Evolutionary conservation across 2,113 vertebrate genomes (phyloP).

Genomic region (Caracal caracal): DNA sequence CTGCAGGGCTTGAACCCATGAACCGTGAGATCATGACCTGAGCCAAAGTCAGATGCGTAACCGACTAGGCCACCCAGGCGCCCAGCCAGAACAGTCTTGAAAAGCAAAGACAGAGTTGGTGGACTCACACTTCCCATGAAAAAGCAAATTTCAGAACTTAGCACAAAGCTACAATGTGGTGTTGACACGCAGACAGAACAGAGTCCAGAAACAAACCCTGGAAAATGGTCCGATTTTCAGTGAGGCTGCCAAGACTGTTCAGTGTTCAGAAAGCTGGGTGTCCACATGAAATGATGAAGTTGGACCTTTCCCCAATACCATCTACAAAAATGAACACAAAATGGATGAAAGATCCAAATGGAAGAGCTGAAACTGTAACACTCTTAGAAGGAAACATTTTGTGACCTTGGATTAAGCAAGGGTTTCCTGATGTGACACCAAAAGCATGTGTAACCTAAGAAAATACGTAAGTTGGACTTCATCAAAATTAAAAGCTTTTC

Average conservation of each 20-base stretch:
- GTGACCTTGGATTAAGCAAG: background rate
- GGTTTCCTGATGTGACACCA: background rate
- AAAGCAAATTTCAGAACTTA: too few relatives aligned
- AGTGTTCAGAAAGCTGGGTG: background rate
- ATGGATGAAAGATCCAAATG: background rate
- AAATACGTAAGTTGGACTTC: background rate
- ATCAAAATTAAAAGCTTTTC: background rate
- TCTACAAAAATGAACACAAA: background rate
- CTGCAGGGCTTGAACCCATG: too few relatives aligned
- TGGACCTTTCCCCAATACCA: background rate
- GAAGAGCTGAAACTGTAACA: background rate
- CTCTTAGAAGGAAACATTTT: background rate
- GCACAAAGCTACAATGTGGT: background rate
- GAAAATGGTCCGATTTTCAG: background rate
- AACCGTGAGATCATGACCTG: too few relatives aligned
- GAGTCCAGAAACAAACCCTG: background rate
- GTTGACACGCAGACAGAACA: background rate
- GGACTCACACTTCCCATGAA: background rate
- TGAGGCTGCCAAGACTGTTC: background rate
- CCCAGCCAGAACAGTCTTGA: background rate
- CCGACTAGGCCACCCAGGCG: too few relatives aligned
- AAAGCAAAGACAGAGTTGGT: background rate
- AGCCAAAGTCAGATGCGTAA: too few relatives aligned
- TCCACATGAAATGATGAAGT: background rate
- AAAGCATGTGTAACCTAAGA: background rate